phyloP scores from a whole-genome alignment of 2,113 vertebrate genomes.

The Notarius quadriscutis region DNA sequence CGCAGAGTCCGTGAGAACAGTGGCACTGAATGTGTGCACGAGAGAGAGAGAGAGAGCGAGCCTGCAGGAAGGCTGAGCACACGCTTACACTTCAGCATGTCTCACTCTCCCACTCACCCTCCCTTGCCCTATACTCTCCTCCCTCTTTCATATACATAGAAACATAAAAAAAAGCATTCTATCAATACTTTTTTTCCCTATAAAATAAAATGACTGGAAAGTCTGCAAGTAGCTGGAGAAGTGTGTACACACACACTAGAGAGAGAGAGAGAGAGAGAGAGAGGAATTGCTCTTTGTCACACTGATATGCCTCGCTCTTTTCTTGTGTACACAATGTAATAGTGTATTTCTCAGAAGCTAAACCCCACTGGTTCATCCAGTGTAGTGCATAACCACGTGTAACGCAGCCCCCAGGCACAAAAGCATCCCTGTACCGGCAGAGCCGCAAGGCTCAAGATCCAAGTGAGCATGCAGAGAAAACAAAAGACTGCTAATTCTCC shows the following conservation, averaged over 20 bases:
- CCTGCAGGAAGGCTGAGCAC: constrained; percentile 40
- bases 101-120: constrained; percentile 35
- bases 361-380: background rate
- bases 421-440: background rate
- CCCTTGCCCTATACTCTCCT: constrained; percentile 21
- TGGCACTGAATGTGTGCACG: constrained; percentile 3
- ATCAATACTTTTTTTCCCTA: background rate
- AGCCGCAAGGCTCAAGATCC: background rate
- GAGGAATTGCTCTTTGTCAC: background rate
- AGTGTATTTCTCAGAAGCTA: constrained; percentile 37
- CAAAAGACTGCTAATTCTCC: background rate
- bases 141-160: background rate
- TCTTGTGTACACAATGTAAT: constrained; percentile 17
- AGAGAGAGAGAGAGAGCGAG: background rate
- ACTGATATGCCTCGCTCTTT: background rate
- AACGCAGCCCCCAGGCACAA: background rate
- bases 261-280: background rate
- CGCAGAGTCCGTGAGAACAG: constrained; percentile 18
- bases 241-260: background rate
- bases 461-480: background rate
- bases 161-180: constrained; percentile 20
- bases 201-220: background rate
- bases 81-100: constrained; percentile 28
- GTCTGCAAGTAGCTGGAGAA: background rate
- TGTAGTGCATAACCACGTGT: constrained; percentile 40